These are phyloP conservation scores for Sitobion miscanthi DNA, from an alignment of 1,140 invertebrate species.

Conservation along the genomic window DNA sequence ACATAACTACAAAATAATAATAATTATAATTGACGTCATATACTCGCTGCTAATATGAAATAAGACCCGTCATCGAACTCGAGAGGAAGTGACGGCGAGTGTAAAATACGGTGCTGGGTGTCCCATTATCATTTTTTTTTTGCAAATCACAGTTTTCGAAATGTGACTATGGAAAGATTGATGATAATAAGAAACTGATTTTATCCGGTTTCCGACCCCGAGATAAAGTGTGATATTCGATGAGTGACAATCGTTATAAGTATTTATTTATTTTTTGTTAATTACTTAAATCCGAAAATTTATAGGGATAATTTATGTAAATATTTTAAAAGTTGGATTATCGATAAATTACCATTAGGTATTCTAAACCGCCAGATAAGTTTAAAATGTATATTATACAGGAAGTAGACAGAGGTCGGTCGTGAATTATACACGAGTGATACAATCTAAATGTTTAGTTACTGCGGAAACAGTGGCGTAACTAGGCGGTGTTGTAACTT, in stretches of 20 bases:
- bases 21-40: background rate
- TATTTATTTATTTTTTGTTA: background rate
- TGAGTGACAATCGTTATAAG: background rate
- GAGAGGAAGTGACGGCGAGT: background rate
- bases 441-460: background rate
- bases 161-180: background rate
- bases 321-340: background rate
- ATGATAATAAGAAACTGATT: background rate
- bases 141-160: background rate
- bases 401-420: background rate
- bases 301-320: background rate
- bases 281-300: background rate
- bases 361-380: background rate
- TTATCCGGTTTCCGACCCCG: background rate
- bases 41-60: background rate
- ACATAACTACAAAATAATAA: background rate
- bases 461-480: background rate
- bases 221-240: background rate
- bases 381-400: background rate
- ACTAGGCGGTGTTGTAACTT: background rate
- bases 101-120: background rate
- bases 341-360: background rate
- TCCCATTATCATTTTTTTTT: background rate
- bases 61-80: background rate
- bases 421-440: background rate